Conservation (phyloP, 2,797 vertebrate species). For the Fistularia tabacaria region DNA sequence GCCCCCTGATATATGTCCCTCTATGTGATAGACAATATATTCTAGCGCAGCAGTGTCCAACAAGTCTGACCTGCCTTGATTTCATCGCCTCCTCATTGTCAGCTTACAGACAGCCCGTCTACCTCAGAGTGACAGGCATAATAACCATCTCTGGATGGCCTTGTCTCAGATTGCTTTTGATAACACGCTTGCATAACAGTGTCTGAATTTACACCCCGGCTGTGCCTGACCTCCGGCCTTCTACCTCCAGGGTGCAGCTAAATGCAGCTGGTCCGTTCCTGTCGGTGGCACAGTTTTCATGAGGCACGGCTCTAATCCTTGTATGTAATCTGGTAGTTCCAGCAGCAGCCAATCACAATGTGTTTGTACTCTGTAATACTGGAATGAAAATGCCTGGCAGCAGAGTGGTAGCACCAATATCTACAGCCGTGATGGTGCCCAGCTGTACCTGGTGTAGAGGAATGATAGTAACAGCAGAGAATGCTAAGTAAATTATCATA, state of each 20-base stretch:
- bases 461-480: background rate
- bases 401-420: slow-evolving; percentile 37
- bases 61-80: slow-evolving; percentile 38
- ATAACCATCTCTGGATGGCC: slow-evolving; percentile 52
- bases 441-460: slow-evolving; percentile 10
- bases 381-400: slow-evolving; percentile 62
- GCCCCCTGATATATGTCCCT: too few relatives aligned
- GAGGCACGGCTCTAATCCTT: slow-evolving; percentile 58
- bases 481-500: background rate
- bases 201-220: slow-evolving; percentile 47
- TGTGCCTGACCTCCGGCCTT: slow-evolving; percentile 52
- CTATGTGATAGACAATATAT: background rate
- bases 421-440: slow-evolving; percentile 21
- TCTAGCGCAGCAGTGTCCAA: background rate
- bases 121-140: slow-evolving; percentile 52
- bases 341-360: slow-evolving; percentile 59
- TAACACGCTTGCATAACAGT: slow-evolving; percentile 61
- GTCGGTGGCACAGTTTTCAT: slow-evolving; percentile 46
- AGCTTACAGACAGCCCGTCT: slow-evolving; percentile 35
- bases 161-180: slow-evolving; percentile 62
- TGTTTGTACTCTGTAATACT: slow-evolving; percentile 46
- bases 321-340: slow-evolving; percentile 64
- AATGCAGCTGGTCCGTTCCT: slow-evolving; percentile 48
- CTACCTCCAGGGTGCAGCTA: slow-evolving; percentile 45
- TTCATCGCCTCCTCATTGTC: slow-evolving; percentile 44